A percentile compares a stretch with the other conserved stretches of the same genome.
These are phyloP conservation scores for Epirrhoe alternata DNA, from an alignment of 2,888 invertebrate species.

Conservation along the genomic window DNA sequence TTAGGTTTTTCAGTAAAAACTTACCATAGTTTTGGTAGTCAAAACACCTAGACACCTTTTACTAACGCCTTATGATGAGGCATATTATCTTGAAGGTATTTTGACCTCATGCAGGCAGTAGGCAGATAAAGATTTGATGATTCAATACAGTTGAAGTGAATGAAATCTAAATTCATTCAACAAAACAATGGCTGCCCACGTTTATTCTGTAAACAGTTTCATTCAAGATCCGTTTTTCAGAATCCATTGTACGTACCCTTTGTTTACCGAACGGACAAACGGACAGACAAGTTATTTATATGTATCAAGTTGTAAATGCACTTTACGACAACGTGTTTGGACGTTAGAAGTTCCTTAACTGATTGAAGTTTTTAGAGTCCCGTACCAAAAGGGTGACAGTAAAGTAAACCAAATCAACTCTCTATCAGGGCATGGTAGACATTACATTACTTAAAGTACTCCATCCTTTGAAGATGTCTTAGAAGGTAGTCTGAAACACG, in stretches of 20 bases:
- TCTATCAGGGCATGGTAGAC: no score
- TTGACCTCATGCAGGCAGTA: no score
- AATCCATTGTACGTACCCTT: constrained; percentile 23
- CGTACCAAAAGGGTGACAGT: background rate
- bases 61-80: no score
- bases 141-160: background rate
- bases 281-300: constrained; percentile 34
- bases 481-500: no score
- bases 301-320: constrained; percentile 31
- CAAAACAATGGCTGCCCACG: constrained; percentile 1
- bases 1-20: no score
- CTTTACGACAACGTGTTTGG: constrained; percentile 35
- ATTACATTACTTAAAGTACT: no score
- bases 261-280: constrained; percentile 27
- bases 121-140: background rate
- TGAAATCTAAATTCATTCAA: constrained; percentile 8
- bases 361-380: constrained; percentile 21
- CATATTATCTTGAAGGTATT: background rate
- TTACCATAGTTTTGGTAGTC: no score
- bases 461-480: no score
- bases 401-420: background rate
- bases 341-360: constrained; percentile 26
- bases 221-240: constrained; percentile 24
- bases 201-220: constrained; percentile 22
- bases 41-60: no score